Evolutionary conservation across 2,113 vertebrate genomes (phyloP).

Genomic region (Corydoras maculifer): DNA sequence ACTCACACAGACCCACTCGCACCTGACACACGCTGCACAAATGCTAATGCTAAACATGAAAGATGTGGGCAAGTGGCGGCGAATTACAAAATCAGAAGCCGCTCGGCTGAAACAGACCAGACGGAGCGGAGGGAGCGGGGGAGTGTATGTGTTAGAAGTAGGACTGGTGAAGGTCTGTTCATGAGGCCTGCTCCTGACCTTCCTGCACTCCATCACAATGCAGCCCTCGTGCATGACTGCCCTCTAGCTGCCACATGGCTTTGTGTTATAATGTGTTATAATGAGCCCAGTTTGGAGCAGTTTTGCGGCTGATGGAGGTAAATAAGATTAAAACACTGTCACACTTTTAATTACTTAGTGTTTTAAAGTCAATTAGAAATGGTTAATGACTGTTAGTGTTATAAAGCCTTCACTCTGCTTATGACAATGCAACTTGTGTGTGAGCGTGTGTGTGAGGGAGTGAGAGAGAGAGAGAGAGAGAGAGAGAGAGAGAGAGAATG

Average conservation of each 20-base stretch:
- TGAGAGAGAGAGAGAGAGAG: constrained; percentile 4
- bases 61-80: constrained; percentile 1
- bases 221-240: constrained; percentile 55
- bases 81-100: constrained; percentile 23
- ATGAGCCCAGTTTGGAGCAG: no score
- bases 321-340: no score
- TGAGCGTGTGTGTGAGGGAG: constrained; percentile 12
- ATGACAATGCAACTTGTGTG: neutral
- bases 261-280: no score
- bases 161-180: constrained; percentile 7
- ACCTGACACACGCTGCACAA: no score
- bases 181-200: constrained; percentile 27
- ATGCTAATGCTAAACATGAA: neutral
- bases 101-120: neutral
- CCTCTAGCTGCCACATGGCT: constrained; percentile 54
- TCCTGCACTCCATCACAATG: constrained; percentile 1
- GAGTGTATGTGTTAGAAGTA: neutral
- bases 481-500: neutral
- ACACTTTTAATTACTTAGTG: no score
- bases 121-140: constrained; percentile 9
- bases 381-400: neutral
- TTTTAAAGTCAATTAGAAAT: no score
- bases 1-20: neutral
- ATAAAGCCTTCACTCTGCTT: neutral
- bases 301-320: no score